Evolutionary conservation across 2,888 invertebrate genomes (phyloP).

Genomic region (Eumacrocentrus americanus): DNA sequence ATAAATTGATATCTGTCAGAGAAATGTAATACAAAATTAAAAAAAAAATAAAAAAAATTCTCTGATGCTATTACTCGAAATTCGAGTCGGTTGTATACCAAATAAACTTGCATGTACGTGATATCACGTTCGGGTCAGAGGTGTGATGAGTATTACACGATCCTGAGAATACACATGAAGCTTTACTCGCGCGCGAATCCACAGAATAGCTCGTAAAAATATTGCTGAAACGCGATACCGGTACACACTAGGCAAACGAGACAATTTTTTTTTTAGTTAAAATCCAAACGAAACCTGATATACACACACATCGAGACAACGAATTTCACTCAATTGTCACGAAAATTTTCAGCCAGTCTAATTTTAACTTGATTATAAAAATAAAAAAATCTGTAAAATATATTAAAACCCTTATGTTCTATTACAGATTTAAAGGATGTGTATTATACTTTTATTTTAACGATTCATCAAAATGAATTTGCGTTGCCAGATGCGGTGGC

Average conservation of each 20-base stretch:
- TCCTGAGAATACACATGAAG: slow-evolving; percentile 12
- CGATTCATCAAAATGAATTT: slow-evolving; percentile 3
- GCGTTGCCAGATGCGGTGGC: background rate
- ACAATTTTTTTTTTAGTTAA: slow-evolving; percentile 9
- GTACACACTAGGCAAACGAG: too few relatives aligned
- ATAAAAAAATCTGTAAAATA: too few relatives aligned
- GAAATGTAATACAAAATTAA: background rate
- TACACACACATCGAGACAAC: background rate
- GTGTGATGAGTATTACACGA: background rate
- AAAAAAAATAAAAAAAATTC: slow-evolving; percentile 14
- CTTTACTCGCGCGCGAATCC: background rate
- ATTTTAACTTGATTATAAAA: too few relatives aligned
- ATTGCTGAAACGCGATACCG: slow-evolving; percentile 13
- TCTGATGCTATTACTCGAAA: slow-evolving; percentile 6
- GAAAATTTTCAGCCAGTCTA: too few relatives aligned
- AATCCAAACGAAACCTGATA: background rate
- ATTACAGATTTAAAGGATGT: background rate
- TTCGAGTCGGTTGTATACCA: slow-evolving; percentile 8
- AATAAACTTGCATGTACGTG: slow-evolving; percentile 15
- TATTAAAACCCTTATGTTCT: background rate
- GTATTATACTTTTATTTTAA: background rate
- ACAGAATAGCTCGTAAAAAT: slow-evolving; percentile 15
- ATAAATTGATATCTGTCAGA: too few relatives aligned
- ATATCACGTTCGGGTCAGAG: slow-evolving; percentile 5
- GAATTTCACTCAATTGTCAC: too few relatives aligned